Conservation (phyloP, 1,140 invertebrate genomes). For the Drosophila kurseongensis region DNA sequence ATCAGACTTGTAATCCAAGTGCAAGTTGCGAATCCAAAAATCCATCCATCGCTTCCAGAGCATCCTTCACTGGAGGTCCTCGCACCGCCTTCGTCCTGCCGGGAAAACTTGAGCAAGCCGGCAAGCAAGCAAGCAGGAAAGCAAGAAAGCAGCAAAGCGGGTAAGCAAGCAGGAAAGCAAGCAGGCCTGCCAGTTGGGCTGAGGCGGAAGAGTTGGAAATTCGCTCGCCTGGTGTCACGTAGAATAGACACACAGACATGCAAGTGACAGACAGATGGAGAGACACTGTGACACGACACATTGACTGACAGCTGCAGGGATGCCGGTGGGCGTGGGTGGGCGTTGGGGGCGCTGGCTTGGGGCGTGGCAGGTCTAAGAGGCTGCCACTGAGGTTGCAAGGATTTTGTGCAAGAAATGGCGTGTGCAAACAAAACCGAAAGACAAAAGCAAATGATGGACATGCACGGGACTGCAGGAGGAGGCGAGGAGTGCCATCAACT, state of each 20-base stretch:
- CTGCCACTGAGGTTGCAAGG: constrained; percentile 46
- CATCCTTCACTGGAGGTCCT: constrained; percentile 44
- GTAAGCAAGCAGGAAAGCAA: constrained; percentile 19
- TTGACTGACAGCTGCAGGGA: constrained; percentile 84
- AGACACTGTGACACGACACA: constrained; percentile 84
- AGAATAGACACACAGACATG: constrained; percentile 81
- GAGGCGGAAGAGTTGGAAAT: constrained; percentile 38
- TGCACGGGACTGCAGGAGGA: constrained; percentile 20
- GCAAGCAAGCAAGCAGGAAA: constrained; percentile 18
- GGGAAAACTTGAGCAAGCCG: constrained; percentile 44
- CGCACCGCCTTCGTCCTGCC: constrained; percentile 27
- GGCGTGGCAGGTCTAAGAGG: constrained; percentile 45
- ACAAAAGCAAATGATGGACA: constrained; percentile 79
- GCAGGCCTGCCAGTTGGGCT: constrained; percentile 13
- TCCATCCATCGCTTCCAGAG: constrained; percentile 76
- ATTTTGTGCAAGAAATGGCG: constrained; percentile 78
- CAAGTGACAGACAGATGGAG: constrained; percentile 83
- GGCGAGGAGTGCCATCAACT: too few relatives aligned
- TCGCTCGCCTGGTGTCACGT: constrained; percentile 79
- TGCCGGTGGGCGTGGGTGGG: constrained; percentile 36
- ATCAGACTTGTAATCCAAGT: constrained; percentile 83
- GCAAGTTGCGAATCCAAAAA: constrained; percentile 83
- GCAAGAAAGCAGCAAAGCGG: constrained; percentile 16
- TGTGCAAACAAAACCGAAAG: constrained; percentile 79
- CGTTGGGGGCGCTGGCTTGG: background rate